Base-by-base conservation (phyloP, 2,113 vertebrate genomes). In the Gasterosteus aculeatus region DNA sequence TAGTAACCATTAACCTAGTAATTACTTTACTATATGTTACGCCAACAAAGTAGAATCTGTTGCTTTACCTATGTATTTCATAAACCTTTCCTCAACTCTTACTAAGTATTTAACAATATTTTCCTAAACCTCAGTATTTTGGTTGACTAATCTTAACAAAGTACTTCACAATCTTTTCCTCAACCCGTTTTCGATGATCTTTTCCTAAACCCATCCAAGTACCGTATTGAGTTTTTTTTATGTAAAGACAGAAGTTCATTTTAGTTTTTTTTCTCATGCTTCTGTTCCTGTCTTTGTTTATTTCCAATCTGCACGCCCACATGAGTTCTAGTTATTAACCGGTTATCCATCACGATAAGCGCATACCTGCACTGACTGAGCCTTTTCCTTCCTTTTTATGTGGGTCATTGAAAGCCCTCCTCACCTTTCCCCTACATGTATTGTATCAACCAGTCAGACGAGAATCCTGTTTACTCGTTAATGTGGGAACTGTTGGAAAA, bases 401-500 rank as follows among this genome's bases (percentile, higher is more conserved):
- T 62, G 47, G 19, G 19, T 61, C 46, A 61, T 15, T 26, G 22
- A 12, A 5, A 15, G 29, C 35, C 16, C 54, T 51, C 9, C 19
- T 61, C 10, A 46, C 33, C 41, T 67, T 67, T 29, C 39, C 44
- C 26, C 12, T n/a, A 29, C 8, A 69, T 19, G 18, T 26, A 16
- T 29, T 22, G 2, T 11, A 10, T 63, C 2, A 51, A 35, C 59
- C 38, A 44, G 42, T 41, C 31, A 39, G 49, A 47, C 18, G 26
- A 39, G 53, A 29, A 29, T 75, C 1, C 53, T 0, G 39, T 26
- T 2, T 26, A 0, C 10, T 38, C 26, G 2, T 42, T 10, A 10
- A 18, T 69, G n/a, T 58, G 7, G 14, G 56, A 49, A 62, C 9
- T 8, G n/a, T 22, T 61, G 18, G 39, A 15, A 65, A 79, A 79